Evolutionary conservation across 2,888 invertebrate species (phyloP).

Genomic region (Saturnia pavonia): DNA sequence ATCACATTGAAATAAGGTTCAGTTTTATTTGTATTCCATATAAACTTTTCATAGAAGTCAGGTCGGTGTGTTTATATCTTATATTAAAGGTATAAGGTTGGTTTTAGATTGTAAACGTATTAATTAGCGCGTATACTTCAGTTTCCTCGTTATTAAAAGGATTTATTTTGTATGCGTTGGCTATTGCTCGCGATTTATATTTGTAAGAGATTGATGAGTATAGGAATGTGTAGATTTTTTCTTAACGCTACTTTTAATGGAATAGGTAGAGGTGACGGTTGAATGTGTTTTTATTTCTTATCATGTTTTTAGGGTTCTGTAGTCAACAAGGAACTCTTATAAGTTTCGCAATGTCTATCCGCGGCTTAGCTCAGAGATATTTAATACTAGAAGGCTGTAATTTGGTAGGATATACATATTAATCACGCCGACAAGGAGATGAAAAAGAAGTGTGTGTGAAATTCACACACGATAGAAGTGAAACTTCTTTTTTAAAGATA

Average conservation of each 20-base stretch:
- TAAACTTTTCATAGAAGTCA: background rate
- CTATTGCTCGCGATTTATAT: slow-evolving; percentile 21
- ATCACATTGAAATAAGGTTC: background rate
- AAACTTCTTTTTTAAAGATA: no score
- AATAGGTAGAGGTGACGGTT: background rate
- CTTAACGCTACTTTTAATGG: background rate
- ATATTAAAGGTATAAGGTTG: background rate
- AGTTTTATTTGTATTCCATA: background rate
- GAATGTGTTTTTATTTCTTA: background rate
- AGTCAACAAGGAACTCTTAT: no score
- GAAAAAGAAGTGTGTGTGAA: no score
- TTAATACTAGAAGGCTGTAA: no score
- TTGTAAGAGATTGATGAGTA: slow-evolving; percentile 5
- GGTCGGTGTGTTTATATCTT: background rate
- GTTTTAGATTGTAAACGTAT: background rate
- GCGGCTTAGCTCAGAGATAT: no score
- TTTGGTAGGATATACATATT: no score
- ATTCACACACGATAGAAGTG: no score
- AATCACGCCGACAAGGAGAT: no score
- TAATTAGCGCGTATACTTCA: slow-evolving; percentile 2
- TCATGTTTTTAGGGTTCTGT: no score
- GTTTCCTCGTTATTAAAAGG: slow-evolving; percentile 28
- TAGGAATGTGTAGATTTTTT: background rate
- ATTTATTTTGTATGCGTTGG: slow-evolving; percentile 24
- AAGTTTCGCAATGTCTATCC: no score